These are phyloP conservation scores for Grammomys dolichurus DNA, from an alignment of 2,113 vertebrate genomes.

Conservation along the genomic window DNA sequence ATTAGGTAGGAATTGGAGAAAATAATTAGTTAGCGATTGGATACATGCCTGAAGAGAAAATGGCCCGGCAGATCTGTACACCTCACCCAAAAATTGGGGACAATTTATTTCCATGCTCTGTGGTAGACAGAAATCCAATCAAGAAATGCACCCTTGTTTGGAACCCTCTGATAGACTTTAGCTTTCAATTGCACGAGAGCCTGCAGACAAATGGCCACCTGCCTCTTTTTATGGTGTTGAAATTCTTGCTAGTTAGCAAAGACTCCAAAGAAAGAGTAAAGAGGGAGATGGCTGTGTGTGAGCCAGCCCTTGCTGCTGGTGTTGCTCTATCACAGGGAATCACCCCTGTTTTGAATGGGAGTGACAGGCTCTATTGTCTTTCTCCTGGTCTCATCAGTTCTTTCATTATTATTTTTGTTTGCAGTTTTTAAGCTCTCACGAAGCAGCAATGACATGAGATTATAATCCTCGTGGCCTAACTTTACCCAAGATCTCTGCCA, in stretches of 20 bases:
- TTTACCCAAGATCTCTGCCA: neutral
- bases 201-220: constrained; percentile 56
- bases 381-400: neutral
- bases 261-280: neutral
- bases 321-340: neutral
- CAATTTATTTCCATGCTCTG: constrained; percentile 69
- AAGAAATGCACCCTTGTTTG: constrained; percentile 70
- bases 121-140: constrained; percentile 72
- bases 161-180: constrained; percentile 69
- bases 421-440: constrained; percentile 18
- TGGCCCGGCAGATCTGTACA: neutral
- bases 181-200: constrained; percentile 57
- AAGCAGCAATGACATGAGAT: neutral
- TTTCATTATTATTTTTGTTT: constrained; percentile 18
- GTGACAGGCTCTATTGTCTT: neutral
- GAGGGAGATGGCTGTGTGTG: neutral
- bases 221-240: constrained; percentile 38
- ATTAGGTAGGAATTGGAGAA: constrained; percentile 63
- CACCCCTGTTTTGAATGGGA: neutral
- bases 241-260: neutral
- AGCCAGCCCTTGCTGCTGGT: neutral
- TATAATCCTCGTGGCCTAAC: neutral
- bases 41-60: constrained; percentile 62
- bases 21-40: constrained; percentile 68
- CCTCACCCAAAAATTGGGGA: constrained; percentile 47